Base-by-base conservation (phyloP, 2,113 vertebrate species). In the Montifringilla adamsi region DNA sequence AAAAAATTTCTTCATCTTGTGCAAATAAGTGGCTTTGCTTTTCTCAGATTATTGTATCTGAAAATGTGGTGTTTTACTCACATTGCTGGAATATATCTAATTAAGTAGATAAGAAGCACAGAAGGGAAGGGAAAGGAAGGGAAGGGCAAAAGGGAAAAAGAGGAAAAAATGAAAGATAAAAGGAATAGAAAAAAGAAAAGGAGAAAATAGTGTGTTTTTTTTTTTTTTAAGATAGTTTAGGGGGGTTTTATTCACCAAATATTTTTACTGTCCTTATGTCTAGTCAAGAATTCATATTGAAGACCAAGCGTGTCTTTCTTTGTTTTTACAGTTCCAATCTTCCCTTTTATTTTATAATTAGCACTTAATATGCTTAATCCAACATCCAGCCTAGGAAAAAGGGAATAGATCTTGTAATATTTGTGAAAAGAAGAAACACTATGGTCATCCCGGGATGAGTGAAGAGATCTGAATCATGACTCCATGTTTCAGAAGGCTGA, bases 231-330 rank as follows among this genome's bases (percentile, higher is more conserved):
- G 26, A 58, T 24, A 3, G 4, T 44, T 69, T 58, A 21, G 10
- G 7, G 7, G 4, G 3, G 7, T 39, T 66, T 39, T 55, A 20
- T n/a, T 55, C 0, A 1, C 13, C 50, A 80, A 37, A 7, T n/a
- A 44, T 70, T 53, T 84, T 49, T 35, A 18, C 47, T 44, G 3
- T 33, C 13, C 13, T 85, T 52, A 58, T 27, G 5, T 52, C 27
- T 56, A 37, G 9, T 70, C 18, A 69, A 17, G 82, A 87, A 60
- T 74, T 82, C 4, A 27, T 47, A 30, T 1, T 78, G n/a, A 9
- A 59, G 64, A 8, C 1, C 10, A 77, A 46, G 5, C 6, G 11
- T 22, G 35, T 18, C 2, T 90, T 77, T 15, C 9, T 91, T 82
- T 41, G 5, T 10, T 44, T 73, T 95, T 74, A 56, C 27, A 56